Evolutionary conservation across 2,113 vertebrate genomes (phyloP).

Genomic region (Mandrillus leucophaeus): DNA sequence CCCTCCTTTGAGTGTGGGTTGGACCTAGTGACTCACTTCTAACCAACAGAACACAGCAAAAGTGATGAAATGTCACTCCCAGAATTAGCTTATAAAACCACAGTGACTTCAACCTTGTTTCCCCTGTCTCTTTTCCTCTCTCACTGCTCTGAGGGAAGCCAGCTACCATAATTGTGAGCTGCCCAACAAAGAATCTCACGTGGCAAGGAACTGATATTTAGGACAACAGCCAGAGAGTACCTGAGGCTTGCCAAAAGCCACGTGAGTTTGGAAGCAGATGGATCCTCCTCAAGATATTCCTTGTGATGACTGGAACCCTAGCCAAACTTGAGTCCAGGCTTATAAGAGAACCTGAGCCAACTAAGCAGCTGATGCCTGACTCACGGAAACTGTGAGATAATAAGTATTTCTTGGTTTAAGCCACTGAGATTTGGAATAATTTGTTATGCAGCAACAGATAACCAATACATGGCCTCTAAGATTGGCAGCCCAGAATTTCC

Average conservation of each 20-base stretch:
- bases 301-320: neutral
- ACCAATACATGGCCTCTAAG: neutral
- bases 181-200: neutral
- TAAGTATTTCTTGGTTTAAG: neutral
- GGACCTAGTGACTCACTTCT: neutral
- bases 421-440: neutral
- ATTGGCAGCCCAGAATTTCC: neutral
- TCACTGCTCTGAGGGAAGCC: neutral
- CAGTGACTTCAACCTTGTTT: neutral
- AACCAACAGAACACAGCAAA: neutral
- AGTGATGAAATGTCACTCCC: neutral
- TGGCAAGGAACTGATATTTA: neutral
- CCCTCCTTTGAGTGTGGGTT: neutral
- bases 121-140: neutral
- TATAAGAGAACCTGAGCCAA: neutral
- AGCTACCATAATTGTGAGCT: neutral
- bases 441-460: neutral
- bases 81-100: conserved; percentile 9
- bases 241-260: neutral
- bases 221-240: neutral
- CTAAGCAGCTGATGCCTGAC: neutral
- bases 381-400: neutral
- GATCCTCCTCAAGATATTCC: neutral
- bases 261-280: neutral
- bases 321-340: neutral